A percentile compares a stretch with the other conserved stretches of the same genome.
Conservation (phyloP, 2,797 vertebrate species). For the Cheirogaleus major region DNA sequence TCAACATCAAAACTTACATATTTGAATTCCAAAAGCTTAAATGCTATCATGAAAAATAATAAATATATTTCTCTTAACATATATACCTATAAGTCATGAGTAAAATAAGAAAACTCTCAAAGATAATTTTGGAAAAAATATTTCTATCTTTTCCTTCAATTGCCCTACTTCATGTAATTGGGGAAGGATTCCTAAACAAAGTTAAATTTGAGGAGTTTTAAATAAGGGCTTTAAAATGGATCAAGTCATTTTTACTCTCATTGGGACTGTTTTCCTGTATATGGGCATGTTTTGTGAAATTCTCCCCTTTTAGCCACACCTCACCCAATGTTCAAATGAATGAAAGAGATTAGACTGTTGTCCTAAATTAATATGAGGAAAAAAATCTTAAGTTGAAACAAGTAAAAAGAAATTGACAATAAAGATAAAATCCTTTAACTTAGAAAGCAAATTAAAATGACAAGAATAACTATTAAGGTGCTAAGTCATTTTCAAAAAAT, state of each 20-base stretch:
- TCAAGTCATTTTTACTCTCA: not conserved
- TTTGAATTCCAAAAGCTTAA: constrained; percentile 26
- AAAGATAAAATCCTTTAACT: constrained; percentile 8
- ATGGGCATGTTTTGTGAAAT: not conserved
- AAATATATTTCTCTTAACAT: constrained; percentile 1
- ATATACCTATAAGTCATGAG: not conserved
- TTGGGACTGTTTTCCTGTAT: not conserved
- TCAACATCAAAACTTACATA: not conserved
- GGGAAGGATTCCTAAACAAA: not conserved
- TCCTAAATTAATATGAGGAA: not conserved
- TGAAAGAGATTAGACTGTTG: not conserved
- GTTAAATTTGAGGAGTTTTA: not conserved
- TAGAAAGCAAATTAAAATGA: constrained; percentile 34
- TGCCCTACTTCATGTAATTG: not conserved
- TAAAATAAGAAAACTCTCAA: constrained; percentile 40
- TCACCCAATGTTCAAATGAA: not conserved
- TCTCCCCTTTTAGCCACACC: not conserved
- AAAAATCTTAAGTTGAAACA: constrained; percentile 30
- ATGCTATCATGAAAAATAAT: not conserved
- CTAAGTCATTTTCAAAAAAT: constrained; percentile 15
- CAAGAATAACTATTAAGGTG: constrained; percentile 22
- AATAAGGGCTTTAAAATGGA: not conserved
- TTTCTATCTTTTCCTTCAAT: not conserved
- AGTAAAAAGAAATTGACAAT: not conserved
- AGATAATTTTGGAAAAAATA: not conserved